Evolutionary conservation across 92 coral and sea anemone genomes (phyloP).

Genomic region (Porites divaricata): DNA sequence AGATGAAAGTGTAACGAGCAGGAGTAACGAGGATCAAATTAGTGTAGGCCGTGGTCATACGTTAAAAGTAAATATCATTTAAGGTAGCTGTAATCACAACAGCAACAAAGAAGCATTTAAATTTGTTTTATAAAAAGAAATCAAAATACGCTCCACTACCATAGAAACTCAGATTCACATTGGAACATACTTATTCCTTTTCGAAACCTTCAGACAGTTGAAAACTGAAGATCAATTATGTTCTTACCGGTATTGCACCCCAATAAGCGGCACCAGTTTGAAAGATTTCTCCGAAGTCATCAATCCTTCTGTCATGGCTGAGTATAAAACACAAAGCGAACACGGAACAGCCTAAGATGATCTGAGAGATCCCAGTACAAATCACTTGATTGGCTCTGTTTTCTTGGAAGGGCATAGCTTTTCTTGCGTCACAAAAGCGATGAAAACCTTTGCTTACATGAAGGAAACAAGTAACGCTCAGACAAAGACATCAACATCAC

Average conservation of each 20-base stretch:
- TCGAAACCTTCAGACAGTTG: neutral
- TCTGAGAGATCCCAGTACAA: constrained; percentile 41
- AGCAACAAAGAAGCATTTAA: neutral
- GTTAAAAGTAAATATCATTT: neutral
- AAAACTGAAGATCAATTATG: neutral
- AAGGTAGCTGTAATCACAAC: neutral
- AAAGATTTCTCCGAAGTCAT: constrained; percentile 45
- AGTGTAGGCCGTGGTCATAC: neutral
- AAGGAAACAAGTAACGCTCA: neutral
- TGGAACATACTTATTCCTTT: too few species aligned
- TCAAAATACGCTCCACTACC: neutral
- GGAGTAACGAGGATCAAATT: neutral
- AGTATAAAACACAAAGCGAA: constrained; percentile 32
- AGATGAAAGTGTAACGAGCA: too few species aligned
- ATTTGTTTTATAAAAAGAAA: neutral
- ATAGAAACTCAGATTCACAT: too few species aligned
- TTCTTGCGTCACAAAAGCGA: neutral
- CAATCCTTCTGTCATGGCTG: constrained; percentile 8
- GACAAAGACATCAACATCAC: neutral
- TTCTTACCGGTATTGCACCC: constrained; percentile 68
- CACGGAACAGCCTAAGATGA: constrained; percentile 36
- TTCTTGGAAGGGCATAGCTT: constrained; percentile 29
- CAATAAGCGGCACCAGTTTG: constrained; percentile 60
- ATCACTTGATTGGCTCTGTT: constrained; percentile 44
- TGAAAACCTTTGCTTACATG: neutral